phyloP scores from a whole-genome alignment of 2,113 vertebrate genomes.

The Jacana jacana region DNA sequence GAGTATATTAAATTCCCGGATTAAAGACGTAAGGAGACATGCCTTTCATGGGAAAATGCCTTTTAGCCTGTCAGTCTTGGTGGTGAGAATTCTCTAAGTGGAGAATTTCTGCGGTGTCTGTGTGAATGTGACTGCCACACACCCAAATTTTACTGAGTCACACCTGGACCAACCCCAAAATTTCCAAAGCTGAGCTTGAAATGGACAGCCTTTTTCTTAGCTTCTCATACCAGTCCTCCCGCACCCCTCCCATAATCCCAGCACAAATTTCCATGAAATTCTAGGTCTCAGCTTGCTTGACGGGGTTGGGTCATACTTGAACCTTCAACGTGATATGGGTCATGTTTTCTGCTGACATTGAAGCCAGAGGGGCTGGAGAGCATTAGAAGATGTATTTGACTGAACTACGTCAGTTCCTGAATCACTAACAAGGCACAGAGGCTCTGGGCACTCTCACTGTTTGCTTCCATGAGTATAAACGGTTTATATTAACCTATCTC shows the following conservation, averaged over 20 bases:
- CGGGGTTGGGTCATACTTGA: background rate
- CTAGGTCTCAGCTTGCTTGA: background rate
- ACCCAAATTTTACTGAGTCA: background rate
- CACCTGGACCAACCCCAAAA: background rate
- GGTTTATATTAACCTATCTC: constrained; percentile 10
- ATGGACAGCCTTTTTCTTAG: background rate
- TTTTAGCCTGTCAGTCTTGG: background rate
- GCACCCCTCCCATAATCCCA: background rate
- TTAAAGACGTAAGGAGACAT: background rate
- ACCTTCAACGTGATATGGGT: background rate
- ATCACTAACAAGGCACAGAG: background rate
- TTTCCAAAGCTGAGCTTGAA: background rate
- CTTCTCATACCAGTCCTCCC: background rate
- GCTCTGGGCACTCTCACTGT: background rate
- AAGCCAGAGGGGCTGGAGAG: background rate
- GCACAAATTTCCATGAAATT: background rate
- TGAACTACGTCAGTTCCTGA: background rate
- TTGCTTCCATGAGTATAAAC: background rate
- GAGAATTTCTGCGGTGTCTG: background rate
- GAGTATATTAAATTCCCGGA: constrained; percentile 53
- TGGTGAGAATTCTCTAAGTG: background rate
- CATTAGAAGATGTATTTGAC: background rate
- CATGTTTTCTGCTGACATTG: background rate
- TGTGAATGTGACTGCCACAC: background rate
- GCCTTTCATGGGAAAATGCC: constrained; percentile 32